These are phyloP conservation scores for Napeogenes inachia DNA, from an alignment of 2,888 invertebrate species.

Conservation along the genomic window DNA sequence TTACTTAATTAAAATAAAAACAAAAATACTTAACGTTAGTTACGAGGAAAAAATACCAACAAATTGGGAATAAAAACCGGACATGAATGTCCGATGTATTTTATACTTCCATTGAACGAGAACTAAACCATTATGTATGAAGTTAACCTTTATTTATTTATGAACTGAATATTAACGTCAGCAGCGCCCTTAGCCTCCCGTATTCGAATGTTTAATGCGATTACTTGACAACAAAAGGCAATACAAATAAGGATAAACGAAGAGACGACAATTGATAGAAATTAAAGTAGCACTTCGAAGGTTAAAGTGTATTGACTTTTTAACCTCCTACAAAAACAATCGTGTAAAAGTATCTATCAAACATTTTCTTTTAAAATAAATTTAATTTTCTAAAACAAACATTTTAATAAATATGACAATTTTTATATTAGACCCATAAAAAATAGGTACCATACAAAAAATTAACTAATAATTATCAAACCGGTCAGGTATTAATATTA, in stretches of 20 bases:
- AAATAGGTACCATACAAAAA: no score
- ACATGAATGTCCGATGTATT: conserved; percentile 19
- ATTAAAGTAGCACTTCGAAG: neutral
- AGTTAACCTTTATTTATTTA: conserved; percentile 32
- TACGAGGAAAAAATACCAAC: conserved; percentile 8
- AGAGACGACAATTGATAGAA: conserved; percentile 3
- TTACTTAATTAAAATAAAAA: conserved; percentile 4
- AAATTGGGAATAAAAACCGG: conserved; percentile 12
- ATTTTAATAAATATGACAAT: neutral
- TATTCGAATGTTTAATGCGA: conserved; percentile 33
- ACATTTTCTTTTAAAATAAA: neutral
- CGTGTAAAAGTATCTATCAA: neutral
- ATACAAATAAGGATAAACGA: conserved; percentile 12
- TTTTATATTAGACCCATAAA: no score
- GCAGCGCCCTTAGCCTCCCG: conserved; percentile 32
- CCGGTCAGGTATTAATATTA: neutral
- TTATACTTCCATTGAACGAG: conserved; percentile 20
- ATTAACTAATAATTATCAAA: no score
- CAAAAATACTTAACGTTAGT: conserved; percentile 7
- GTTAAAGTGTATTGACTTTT: conserved; percentile 1
- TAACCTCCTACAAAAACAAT: neutral
- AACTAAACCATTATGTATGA: conserved; percentile 23
- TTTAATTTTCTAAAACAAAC: neutral
- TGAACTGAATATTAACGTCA: conserved; percentile 32
- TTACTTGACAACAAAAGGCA: conserved; percentile 29